phyloP scores from a whole-genome alignment of 1,140 invertebrate species.

The Cheumatopsyche charites region DNA sequence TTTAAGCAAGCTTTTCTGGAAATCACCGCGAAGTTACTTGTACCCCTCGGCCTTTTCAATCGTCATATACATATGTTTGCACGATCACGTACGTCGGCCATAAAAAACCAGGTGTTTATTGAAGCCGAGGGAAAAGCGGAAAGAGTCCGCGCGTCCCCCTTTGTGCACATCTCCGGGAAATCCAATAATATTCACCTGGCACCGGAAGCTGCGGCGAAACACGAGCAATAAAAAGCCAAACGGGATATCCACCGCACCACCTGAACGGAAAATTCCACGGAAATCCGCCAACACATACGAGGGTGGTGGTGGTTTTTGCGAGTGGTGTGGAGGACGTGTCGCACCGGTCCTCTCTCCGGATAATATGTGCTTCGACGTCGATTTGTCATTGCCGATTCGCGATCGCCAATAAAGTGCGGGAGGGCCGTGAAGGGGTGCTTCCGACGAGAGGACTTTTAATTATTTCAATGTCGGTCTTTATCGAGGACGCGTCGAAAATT shows the following conservation, averaged over 20 bases:
- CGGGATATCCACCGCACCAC: conserved; percentile 31
- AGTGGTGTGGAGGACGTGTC: too few species aligned
- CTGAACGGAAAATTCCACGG: not conserved
- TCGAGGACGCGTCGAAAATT: too few species aligned
- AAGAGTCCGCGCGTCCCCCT: not conserved
- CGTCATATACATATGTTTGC: too few species aligned
- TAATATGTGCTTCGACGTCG: not conserved
- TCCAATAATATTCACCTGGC: conserved; percentile 49
- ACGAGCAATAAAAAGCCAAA: conserved; percentile 47
- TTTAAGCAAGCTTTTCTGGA: too few species aligned
- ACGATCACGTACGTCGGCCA: conserved; percentile 2
- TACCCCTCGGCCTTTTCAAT: too few species aligned
- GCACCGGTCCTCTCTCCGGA: not conserved
- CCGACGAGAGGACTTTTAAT: too few species aligned
- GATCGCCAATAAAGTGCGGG: not conserved
- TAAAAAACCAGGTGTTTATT: conserved; percentile 38
- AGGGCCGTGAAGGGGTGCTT: not conserved
- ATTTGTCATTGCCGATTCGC: conserved; percentile 7
- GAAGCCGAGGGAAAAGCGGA: not conserved
- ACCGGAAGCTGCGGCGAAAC: conserved; percentile 42
- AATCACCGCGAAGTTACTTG: too few species aligned
- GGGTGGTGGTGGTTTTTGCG: too few species aligned
- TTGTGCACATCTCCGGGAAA: conserved; percentile 39
- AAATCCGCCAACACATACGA: too few species aligned
- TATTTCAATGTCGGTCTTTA: too few species aligned